Percentiles rank a stretch among this genome's conserved stretches.
These are phyloP conservation scores for Acrocephalus scirpaceus DNA, from an alignment of 2,797 vertebrate species.

Conservation along the genomic window DNA sequence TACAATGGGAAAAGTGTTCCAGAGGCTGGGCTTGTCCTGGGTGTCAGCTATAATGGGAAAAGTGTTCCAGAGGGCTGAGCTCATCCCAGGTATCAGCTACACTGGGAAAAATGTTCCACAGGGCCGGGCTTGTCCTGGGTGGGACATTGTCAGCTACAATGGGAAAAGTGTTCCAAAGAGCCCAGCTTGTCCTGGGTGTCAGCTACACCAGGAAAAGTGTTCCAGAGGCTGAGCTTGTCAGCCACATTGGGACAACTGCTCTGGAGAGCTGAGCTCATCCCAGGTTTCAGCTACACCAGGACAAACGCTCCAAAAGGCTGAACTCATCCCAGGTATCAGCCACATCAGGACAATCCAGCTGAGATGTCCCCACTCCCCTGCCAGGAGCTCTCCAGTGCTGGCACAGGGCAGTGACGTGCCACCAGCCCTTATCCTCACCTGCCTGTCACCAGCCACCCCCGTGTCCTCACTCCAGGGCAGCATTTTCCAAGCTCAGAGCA, in stretches of 20 bases:
- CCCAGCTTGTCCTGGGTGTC: accelerated
- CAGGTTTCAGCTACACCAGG: not conserved
- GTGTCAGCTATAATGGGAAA: not conserved
- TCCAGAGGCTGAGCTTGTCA: accelerated
- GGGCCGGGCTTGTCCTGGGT: accelerated
- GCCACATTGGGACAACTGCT: not conserved
- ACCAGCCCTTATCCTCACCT: not conserved
- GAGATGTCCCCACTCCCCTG: not conserved
- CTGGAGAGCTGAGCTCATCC: accelerated
- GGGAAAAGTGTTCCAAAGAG: accelerated
- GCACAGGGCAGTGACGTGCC: not conserved
- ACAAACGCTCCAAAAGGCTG: not conserved
- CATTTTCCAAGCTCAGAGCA: not conserved
- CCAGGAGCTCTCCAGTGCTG: not conserved
- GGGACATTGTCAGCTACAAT: not conserved
- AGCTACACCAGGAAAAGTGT: accelerated
- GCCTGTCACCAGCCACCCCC: not conserved
- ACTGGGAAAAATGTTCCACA: too few species aligned
- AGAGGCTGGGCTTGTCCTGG: too few species aligned
- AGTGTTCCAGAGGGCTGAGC: accelerated
- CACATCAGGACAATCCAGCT: not conserved
- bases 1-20: accelerated
- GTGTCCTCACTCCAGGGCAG: not conserved
- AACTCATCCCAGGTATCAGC: not conserved
- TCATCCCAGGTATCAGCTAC: too few species aligned